Evolutionary conservation across 23 tunicate species (phyloP).

Genomic region (Ascidia mentula): DNA sequence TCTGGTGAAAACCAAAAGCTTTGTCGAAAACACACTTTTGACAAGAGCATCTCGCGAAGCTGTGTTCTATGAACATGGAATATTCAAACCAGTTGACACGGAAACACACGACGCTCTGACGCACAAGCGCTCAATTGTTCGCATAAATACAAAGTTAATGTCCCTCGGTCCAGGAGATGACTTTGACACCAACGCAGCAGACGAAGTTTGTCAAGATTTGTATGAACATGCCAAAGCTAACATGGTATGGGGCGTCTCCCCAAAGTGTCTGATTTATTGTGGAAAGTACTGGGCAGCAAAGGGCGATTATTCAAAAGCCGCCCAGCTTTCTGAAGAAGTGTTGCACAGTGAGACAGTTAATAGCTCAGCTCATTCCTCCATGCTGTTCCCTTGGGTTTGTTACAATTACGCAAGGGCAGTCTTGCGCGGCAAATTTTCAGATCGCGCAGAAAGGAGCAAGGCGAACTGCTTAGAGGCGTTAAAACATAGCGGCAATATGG

Average conservation of each 20-base stretch:
- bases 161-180: neutral
- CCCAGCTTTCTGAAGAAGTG: neutral
- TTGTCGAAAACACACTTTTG: neutral
- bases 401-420: conserved; percentile 21
- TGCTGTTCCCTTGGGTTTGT: conserved; percentile 2
- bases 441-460: neutral
- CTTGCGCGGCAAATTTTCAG: neutral
- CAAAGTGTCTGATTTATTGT: neutral
- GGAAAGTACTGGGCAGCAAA: conserved; percentile 15
- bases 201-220: neutral
- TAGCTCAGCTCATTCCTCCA: neutral
- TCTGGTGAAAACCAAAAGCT: neutral
- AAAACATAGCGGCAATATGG: neutral
- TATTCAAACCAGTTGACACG: neutral
- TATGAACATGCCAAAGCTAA: neutral
- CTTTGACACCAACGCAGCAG: neutral
- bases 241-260: neutral
- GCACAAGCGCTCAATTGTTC: neutral
- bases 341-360: neutral
- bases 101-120: neutral
- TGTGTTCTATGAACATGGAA: neutral
- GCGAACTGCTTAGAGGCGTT: neutral
- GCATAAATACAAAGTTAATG: neutral
- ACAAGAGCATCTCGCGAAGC: neutral
- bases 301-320: conserved; percentile 7